These are phyloP conservation scores for Mormyrus iriodes DNA, from an alignment of 2,113 vertebrate genomes.

Conservation along the genomic window DNA sequence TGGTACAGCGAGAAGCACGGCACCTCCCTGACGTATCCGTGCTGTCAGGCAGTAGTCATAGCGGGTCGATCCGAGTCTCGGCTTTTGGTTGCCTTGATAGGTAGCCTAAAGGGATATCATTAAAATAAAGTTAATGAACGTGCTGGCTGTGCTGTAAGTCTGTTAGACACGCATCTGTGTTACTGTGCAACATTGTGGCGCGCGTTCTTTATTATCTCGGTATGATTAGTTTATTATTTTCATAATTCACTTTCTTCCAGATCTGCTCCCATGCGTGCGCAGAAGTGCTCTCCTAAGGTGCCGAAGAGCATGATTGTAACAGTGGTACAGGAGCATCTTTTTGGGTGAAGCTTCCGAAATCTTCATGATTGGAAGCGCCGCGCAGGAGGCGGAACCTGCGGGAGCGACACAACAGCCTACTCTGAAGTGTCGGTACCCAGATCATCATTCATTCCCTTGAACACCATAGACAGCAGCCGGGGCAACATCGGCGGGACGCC, in stretches of 20 bases:
- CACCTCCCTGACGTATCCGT: slow-evolving; percentile 27
- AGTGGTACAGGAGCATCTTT: neutral
- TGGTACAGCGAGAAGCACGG: slow-evolving; percentile 24
- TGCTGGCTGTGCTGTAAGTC: neutral
- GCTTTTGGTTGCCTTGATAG: neutral
- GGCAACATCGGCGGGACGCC: slow-evolving; percentile 21
- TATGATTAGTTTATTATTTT: neutral
- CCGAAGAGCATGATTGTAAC: slow-evolving; percentile 26
- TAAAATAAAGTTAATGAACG: neutral
- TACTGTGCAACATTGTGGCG: neutral
- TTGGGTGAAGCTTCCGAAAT: neutral
- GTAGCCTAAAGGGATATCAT: neutral
- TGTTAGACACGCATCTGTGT: neutral
- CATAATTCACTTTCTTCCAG: neutral
- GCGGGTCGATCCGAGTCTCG: neutral
- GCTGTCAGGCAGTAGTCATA: neutral
- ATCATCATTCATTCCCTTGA: slow-evolving; percentile 24
- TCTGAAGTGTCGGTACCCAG: slow-evolving; percentile 33
- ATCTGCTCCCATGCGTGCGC: neutral
- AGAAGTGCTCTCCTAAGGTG: neutral
- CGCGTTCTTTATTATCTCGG: neutral
- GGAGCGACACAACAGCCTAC: slow-evolving; percentile 32
- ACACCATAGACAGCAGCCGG: slow-evolving; percentile 37
- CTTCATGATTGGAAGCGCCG: slow-evolving; percentile 35
- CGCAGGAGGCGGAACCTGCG: slow-evolving; percentile 55